Evolutionary conservation across 2,113 vertebrate species (phyloP).

Genomic region (Phylloscopus whistleri): DNA sequence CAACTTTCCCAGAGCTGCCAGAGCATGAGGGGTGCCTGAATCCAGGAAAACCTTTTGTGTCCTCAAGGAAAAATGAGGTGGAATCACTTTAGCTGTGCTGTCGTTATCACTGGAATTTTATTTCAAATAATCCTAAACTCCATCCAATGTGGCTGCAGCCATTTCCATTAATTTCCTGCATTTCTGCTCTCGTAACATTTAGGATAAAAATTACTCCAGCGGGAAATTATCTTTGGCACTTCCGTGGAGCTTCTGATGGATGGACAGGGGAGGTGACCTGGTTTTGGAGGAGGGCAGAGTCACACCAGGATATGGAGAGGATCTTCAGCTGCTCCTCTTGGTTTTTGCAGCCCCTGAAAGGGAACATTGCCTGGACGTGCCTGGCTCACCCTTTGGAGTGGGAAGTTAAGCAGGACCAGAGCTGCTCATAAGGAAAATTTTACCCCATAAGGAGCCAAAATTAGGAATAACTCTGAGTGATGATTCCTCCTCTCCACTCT

Average conservation of each 20-base stretch:
- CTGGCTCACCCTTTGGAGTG: not conserved
- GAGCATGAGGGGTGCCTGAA: not conserved
- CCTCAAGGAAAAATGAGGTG: not conserved
- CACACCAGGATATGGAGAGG: not conserved
- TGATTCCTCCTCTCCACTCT: not conserved
- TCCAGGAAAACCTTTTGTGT: not conserved
- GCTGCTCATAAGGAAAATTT: not conserved
- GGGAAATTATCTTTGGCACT: not conserved
- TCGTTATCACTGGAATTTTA: not conserved
- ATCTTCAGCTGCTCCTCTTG: not conserved
- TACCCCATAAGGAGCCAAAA: not conserved
- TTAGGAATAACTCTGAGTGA: not conserved
- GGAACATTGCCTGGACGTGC: rapidly evolving
- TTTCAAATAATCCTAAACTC: not conserved
- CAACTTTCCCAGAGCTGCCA: rapidly evolving
- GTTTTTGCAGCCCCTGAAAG: not conserved
- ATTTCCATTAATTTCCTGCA: not conserved
- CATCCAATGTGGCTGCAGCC: rapidly evolving
- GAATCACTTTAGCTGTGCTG: rapidly evolving
- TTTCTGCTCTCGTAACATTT: not conserved
- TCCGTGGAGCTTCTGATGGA: not conserved
- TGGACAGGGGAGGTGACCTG: not conserved
- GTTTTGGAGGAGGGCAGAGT: not conserved
- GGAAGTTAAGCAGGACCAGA: not conserved
- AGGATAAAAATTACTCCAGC: not conserved